A percentile compares a stretch with the other conserved stretches of the same genome.
Evolutionary conservation across 2,888 invertebrate species (phyloP).

Genomic region (Salpingus planirostris): DNA sequence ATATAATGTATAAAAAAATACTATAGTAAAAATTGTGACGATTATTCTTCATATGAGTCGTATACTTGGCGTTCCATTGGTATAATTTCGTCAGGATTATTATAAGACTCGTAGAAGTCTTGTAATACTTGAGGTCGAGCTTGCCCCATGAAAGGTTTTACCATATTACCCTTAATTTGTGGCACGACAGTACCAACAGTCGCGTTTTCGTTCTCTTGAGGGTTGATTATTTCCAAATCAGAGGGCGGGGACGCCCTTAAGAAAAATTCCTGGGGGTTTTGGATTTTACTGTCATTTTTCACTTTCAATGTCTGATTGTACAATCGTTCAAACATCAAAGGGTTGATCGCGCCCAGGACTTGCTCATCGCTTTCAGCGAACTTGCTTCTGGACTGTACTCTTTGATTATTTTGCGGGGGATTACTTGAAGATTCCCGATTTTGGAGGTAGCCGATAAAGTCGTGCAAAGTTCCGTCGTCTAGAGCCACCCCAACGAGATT

Average conservation of each 20-base stretch:
- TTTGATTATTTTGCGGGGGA: too few species aligned
- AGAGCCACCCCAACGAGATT: neutral
- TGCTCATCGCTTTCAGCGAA: too few species aligned
- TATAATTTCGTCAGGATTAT: too few species aligned
- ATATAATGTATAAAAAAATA: neutral
- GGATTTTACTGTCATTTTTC: slow-evolving; percentile 6
- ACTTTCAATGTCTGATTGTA: slow-evolving; percentile 19
- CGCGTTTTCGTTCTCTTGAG: too few species aligned
- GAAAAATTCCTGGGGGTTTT: too few species aligned
- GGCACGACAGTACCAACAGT: slow-evolving; percentile 14
- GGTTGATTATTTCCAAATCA: too few species aligned
- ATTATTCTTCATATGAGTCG: too few species aligned
- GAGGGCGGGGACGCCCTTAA: too few species aligned
- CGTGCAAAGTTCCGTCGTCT: slow-evolving; percentile 6
- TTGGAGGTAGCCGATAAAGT: slow-evolving; percentile 1
- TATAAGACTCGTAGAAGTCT: slow-evolving; percentile 7
- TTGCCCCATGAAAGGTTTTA: slow-evolving; percentile 24
- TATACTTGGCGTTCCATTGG: too few species aligned
- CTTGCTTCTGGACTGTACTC: too few species aligned
- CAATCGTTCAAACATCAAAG: slow-evolving; percentile 22
- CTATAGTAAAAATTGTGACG: too few species aligned
- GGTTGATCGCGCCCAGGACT: slow-evolving; percentile 22
- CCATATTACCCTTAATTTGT: slow-evolving; percentile 8
- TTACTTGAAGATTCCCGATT: too few species aligned
- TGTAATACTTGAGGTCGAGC: slow-evolving; percentile 12